Evolutionary conservation across 2,797 vertebrate species (phyloP), one percentile per base, ranked within the genome.

Genomic region (Falco rusticolus): DNA sequence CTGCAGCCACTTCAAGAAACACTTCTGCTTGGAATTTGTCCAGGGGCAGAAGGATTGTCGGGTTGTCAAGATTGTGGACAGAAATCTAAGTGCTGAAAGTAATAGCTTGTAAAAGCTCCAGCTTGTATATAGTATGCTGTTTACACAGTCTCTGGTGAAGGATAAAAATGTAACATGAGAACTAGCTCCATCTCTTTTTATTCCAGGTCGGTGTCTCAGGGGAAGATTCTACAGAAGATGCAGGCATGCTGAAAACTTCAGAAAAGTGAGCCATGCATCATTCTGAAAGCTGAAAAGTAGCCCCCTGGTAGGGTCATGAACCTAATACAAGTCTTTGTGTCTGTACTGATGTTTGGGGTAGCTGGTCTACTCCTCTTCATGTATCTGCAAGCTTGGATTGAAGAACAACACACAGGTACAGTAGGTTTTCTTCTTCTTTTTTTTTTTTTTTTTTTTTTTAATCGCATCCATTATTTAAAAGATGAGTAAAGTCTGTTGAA

Each of bases 361-460:
- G 98, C 97, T 37, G 98, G 98, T 54, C 96, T 98, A 15, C 95
- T 98, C 79, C 90, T 98, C 88, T 97, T 98, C 93, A 97, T 98
- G 96, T 98, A 98, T 43, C 86, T 98, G 70, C 98, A 98, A 37
- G 95, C 91, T 65, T 97, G 97, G 96, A 97, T 98, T 84, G 97
- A 98, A 90, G 97, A 97, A 22, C 97, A 92, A 4, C 97, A 94
- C 45, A 85, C 97, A 98, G 98, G 98, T 98, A 96, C 90, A 60
- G 28, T 7, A 37, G 12, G 8, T 28, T 60, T 59, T 48, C 16
- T 57, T 11, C 57, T 15, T 6, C 0, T 34, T 12, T 19, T 31
- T 21, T n/a, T 37, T 60, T 12, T 39, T 45, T 39, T 54, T 37
- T 60, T 12, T 39, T 45, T 70, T 43, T 39, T 31, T 34, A 28